phyloP scores from a whole-genome alignment of 2,888 invertebrate species.

The Nemapogon koenigi region DNA sequence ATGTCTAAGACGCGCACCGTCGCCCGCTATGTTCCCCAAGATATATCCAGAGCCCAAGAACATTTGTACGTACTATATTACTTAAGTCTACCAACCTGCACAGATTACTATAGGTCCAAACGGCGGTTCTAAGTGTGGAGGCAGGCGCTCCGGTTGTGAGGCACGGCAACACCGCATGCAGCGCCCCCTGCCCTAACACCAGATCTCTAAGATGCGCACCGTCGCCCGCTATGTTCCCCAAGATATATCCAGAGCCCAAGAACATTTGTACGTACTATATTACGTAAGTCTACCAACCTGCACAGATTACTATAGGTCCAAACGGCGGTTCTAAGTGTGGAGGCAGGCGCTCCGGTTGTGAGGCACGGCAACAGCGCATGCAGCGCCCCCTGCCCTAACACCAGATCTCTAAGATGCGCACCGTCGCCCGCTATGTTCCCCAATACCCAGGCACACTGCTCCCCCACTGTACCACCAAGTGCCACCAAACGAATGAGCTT shows the following conservation, averaged over 20 bases:
- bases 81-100: constrained; percentile 68
- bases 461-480: constrained; percentile 80
- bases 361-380: constrained; percentile 74
- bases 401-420: constrained; percentile 78
- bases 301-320: constrained; percentile 96
- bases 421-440: constrained; percentile 97
- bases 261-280: too few relatives aligned
- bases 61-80: too few relatives aligned
- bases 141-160: constrained; percentile 52
- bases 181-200: constrained; percentile 74
- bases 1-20: constrained; percentile 82
- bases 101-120: constrained; percentile 93
- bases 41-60: too few relatives aligned
- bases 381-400: constrained; percentile 75
- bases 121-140: constrained; percentile 80
- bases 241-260: too few relatives aligned
- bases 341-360: constrained; percentile 43
- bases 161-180: constrained; percentile 73
- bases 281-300: constrained; percentile 39
- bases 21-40: constrained; percentile 96
- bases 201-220: constrained; percentile 81
- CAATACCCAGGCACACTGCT: constrained; percentile 97
- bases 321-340: constrained; percentile 80
- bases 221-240: constrained; percentile 97
- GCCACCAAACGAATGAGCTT: constrained; percentile 77